A percentile compares a stretch with the other conserved stretches of the same genome.
These are phyloP conservation scores for Ictalurus furcatus DNA, from an alignment of 2,113 vertebrate genomes.

Conservation along the genomic window DNA sequence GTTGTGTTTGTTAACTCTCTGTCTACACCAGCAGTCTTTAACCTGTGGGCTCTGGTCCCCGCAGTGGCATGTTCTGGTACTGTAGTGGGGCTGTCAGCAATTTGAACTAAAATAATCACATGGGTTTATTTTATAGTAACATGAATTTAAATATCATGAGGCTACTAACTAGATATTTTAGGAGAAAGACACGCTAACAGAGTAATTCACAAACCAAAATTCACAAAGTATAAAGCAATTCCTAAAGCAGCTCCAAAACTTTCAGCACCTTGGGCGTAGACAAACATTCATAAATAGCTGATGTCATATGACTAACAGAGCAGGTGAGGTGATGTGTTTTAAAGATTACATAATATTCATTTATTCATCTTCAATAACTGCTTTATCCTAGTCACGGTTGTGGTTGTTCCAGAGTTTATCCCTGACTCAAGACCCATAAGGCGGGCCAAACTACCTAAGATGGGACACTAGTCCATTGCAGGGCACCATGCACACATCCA, in stretches of 20 bases:
- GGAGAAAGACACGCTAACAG: not conserved
- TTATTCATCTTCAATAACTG: not conserved
- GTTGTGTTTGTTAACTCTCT: conserved; percentile 17
- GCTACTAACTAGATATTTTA: not conserved
- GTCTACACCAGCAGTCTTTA: conserved; percentile 21
- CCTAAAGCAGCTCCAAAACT: not conserved
- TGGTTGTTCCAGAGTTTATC: not conserved
- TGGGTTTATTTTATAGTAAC: not conserved
- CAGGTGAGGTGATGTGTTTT: not conserved
- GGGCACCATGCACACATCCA: not conserved
- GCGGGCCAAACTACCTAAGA: not conserved
- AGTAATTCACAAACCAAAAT: not conserved
- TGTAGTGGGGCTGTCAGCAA: not conserved
- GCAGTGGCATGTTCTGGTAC: not conserved
- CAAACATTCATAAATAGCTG: not conserved
- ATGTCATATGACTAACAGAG: not conserved
- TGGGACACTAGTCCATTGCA: not conserved
- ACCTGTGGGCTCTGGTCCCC: not conserved
- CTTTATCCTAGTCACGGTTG: not conserved
- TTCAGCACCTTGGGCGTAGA: not conserved
- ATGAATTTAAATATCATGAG: not conserved
- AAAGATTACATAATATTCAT: not conserved
- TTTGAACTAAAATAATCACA: not conserved
- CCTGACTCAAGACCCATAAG: not conserved
- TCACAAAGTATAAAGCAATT: not conserved